Percentiles rank a stretch among this genome's conserved stretches.
Evolutionary conservation across 2,797 vertebrate species (phyloP).

Genomic region (Anas georgica): DNA sequence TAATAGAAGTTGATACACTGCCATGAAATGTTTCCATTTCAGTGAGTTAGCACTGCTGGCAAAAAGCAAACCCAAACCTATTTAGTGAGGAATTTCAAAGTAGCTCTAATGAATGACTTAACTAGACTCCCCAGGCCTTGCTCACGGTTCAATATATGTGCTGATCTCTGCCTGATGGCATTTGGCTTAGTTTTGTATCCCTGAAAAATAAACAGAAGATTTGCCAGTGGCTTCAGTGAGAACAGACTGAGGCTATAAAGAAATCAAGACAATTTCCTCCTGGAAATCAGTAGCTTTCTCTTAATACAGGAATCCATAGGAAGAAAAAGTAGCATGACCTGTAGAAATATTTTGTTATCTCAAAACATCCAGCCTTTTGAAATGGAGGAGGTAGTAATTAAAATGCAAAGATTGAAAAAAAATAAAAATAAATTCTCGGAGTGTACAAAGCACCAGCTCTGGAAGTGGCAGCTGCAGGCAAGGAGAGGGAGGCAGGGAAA

Average conservation of each 20-base stretch:
- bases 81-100: slow-evolving; percentile 28
- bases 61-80: neutral
- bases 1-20: neutral
- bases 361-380: slow-evolving; percentile 14
- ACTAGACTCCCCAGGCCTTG: neutral
- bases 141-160: neutral
- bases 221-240: slow-evolving; percentile 34
- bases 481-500: neutral
- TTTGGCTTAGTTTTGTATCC: slow-evolving; percentile 29
- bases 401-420: neutral
- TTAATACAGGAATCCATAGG: slow-evolving; percentile 16
- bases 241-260: slow-evolving; percentile 44
- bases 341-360: slow-evolving; percentile 26
- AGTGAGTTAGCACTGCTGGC: neutral
- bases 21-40: neutral
- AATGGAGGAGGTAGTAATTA: neutral
- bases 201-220: slow-evolving; percentile 42
- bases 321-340: slow-evolving; percentile 21
- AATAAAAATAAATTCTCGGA: neutral
- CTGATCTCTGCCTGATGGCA: slow-evolving; percentile 49
- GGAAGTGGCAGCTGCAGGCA: neutral
- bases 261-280: slow-evolving; percentile 46
- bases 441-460: neutral
- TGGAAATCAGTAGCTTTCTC: slow-evolving; percentile 27
- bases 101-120: slow-evolving; percentile 8